These are phyloP conservation scores for Melanogrammus aeglefinus DNA, from an alignment of 2,797 vertebrate species.

Conservation along the genomic window DNA sequence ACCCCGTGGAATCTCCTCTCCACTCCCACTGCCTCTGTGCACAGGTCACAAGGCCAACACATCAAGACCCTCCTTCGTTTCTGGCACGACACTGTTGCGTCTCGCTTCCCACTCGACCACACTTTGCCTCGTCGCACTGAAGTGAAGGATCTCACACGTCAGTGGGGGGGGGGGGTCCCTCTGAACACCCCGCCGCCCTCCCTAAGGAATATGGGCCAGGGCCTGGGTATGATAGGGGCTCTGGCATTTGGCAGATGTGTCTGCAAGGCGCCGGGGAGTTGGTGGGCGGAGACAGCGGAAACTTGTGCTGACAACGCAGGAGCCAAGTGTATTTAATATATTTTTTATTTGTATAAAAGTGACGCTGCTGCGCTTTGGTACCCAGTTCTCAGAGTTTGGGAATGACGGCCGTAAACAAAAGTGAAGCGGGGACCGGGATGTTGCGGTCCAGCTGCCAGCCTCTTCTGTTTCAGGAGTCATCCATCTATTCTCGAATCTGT, in stretches of 20 bases:
- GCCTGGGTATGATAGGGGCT: constrained; percentile 36
- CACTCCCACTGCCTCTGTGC: constrained; percentile 76
- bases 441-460: neutral
- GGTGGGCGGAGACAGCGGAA: constrained; percentile 34
- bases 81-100: constrained; percentile 75
- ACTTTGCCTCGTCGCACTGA: too few species aligned
- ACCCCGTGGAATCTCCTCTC: constrained; percentile 75
- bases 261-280: constrained; percentile 38
- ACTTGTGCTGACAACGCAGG: constrained; percentile 62
- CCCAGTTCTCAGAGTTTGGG: neutral
- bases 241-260: constrained; percentile 51
- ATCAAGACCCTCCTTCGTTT: constrained; percentile 59
- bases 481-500: too few species aligned
- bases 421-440: neutral
- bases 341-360: neutral
- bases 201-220: constrained; percentile 59
- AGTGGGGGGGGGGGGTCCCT: constrained; percentile 53
- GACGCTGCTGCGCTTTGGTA: neutral
- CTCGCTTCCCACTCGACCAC: too few species aligned
- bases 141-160: constrained; percentile 74
- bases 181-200: constrained; percentile 47
- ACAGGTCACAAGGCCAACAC: constrained; percentile 64
- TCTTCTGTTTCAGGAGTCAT: neutral
- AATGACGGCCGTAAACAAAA: neutral
- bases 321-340: constrained; percentile 29